These are phyloP conservation scores for Balanococcus diminutus DNA, from an alignment of 2,888 invertebrate species.

Conservation along the genomic window DNA sequence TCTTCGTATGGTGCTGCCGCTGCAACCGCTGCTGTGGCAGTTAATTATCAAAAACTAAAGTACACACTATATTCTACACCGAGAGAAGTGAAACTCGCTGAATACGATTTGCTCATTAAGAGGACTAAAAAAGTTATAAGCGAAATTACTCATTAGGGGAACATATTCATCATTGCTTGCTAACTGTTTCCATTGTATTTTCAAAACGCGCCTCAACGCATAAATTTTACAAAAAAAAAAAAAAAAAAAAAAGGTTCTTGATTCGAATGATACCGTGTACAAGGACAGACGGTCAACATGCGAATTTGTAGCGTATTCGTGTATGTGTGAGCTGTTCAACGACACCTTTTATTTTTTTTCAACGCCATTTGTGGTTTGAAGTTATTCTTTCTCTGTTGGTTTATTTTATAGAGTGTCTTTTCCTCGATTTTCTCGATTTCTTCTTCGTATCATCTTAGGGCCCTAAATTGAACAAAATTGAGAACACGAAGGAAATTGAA, in stretches of 20 bases:
- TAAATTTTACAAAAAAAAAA: no score
- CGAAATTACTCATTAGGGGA: constrained; percentile 29
- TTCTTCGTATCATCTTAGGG: no score
- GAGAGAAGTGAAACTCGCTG: neutral
- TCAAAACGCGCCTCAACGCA: constrained; percentile 22
- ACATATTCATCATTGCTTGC: constrained; percentile 39
- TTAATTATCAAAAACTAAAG: constrained; percentile 14
- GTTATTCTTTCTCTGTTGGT: no score
- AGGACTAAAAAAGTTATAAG: constrained; percentile 40
- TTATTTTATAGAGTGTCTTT: no score
- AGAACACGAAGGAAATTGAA: no score
- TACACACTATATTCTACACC: neutral
- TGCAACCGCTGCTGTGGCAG: neutral
- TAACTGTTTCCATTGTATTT: constrained; percentile 14
- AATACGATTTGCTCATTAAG: constrained; percentile 41
- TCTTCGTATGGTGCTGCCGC: neutral
- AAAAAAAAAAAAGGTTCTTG: constrained; percentile 33
- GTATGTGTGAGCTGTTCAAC: neutral
- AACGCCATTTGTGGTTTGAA: no score
- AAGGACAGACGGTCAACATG: constrained; percentile 4
- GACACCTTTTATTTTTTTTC: neutral
- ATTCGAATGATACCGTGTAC: no score
- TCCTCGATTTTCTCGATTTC: no score
- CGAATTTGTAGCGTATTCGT: neutral
- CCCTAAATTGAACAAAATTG: no score